Evolutionary conservation across 2,797 vertebrate genomes (phyloP), one percentile per base, ranked within the genome.

Genomic region (Enteromius trimaculatus): DNA sequence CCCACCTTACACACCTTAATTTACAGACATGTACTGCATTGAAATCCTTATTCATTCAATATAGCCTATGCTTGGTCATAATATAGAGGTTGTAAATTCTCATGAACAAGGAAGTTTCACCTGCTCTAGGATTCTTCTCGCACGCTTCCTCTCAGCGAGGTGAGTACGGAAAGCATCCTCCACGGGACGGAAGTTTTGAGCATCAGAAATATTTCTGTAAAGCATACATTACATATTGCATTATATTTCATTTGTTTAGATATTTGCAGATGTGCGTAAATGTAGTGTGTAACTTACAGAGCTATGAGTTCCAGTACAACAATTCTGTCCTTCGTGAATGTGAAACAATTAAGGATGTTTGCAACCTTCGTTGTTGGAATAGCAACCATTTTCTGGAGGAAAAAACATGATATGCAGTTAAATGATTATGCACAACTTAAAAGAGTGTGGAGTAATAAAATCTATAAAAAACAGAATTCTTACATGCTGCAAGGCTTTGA

Each of bases 261-360:
- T 34, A 7, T 19, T 31, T 34, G 1, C 11, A 34, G 13, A 8
- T 82, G 16, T 2, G 4, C 42, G 6, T 21, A 0, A 58, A 21
- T 31, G 39, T 13, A 31, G 68, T 23, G 60, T 71, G 4, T 86
- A 26, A 98, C 98, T 98, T 93, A 99, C 98, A 98, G 94, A 87
- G 98, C 98, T 88, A 99, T 92, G 37, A 97, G 92, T 91, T 99
- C 98, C 90, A 99, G 92, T 60, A 98, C 98, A 74, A 96, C 85
- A 77, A 99, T 94, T 89, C 96, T 96, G 92, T 99, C 98, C 90
- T 98, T 99, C 77, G 97, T 97, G 89, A 98, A 99, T 6, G 98
- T 99, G 90, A 99, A 99, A 88, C 97, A 98, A 86, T 97, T 99
- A 88, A 99, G 95, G 86, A 99, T 99, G 88, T 97, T 98, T 89